These are phyloP conservation scores for Chironex yamaguchii DNA, from an alignment of 30 jellyfish, hydroid and myxozoan genomes.

Conservation along the genomic window DNA sequence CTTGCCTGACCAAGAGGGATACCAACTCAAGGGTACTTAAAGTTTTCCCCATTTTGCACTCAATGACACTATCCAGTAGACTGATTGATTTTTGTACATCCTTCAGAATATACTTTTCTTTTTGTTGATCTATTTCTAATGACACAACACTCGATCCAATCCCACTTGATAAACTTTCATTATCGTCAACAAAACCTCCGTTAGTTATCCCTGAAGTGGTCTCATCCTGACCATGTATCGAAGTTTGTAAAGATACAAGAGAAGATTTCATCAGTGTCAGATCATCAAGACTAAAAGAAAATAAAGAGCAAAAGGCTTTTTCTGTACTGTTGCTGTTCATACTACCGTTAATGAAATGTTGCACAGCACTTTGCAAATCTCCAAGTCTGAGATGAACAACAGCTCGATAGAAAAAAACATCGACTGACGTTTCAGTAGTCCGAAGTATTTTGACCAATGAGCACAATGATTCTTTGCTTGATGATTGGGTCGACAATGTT, in stretches of 20 bases:
- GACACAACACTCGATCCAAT: neutral
- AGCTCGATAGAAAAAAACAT: slow-evolving; percentile 24
- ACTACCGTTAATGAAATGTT: neutral
- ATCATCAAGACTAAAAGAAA: slow-evolving; percentile 34
- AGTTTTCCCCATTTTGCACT: slow-evolving; percentile 15
- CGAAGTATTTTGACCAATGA: slow-evolving; percentile 5
- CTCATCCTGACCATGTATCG: neutral
- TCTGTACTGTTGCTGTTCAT: neutral
- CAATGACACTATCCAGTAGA: neutral
- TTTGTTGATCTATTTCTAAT: slow-evolving; percentile 10
- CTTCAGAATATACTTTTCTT: slow-evolving; percentile 2
- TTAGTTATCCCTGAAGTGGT: slow-evolving; percentile 18
- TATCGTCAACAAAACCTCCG: slow-evolving; percentile 43
- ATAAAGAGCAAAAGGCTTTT: slow-evolving; percentile 2
- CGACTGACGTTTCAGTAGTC: slow-evolving; percentile 24
- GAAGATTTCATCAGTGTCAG: slow-evolving; percentile 40
- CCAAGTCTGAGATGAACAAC: slow-evolving; percentile 64
- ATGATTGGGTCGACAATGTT: slow-evolving; percentile 37
- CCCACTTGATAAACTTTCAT: neutral
- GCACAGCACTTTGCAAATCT: slow-evolving; percentile 33
- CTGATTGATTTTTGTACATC: neutral
- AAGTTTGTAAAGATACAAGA: slow-evolving; percentile 39
- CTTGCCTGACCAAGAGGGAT: slow-evolving; percentile 1
- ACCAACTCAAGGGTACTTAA: slow-evolving; percentile 6
- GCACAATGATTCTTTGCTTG: slow-evolving; percentile 35